A percentile compares a stretch with the other conserved stretches of the same genome.
Evolutionary conservation across 2,888 invertebrate genomes (phyloP).

Genomic region (Iselma pallidipennis): DNA sequence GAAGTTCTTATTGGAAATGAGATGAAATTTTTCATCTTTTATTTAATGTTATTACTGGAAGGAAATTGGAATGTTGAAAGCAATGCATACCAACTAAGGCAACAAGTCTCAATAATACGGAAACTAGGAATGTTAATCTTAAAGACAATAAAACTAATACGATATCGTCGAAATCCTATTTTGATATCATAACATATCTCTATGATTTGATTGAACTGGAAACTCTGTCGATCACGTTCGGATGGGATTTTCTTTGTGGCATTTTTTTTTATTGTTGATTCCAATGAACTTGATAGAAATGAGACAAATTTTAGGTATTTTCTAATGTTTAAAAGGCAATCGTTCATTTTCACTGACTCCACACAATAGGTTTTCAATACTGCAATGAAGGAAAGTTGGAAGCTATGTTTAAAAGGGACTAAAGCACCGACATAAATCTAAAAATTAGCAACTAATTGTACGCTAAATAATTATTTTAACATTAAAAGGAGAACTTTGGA

Average conservation of each 20-base stretch:
- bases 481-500: background rate
- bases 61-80: background rate
- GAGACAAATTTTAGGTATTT: too few relatives aligned
- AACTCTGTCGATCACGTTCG: background rate
- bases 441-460: too few relatives aligned
- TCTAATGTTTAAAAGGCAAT: too few relatives aligned
- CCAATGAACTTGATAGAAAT: too few relatives aligned
- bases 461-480: background rate
- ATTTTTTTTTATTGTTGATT: background rate
- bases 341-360: too few relatives aligned
- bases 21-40: background rate
- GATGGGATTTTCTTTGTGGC: background rate
- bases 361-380: too few relatives aligned
- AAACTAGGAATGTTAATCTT: background rate
- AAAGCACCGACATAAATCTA: background rate
- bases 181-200: background rate
- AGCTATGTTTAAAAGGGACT: too few relatives aligned
- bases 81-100: background rate
- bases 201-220: background rate
- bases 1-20: background rate
- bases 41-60: background rate
- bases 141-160: background rate
- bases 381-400: too few relatives aligned
- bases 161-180: background rate
- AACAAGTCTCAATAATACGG: background rate